A percentile compares a stretch with the other conserved stretches of the same genome.
phyloP scores from a whole-genome alignment of 2,113 vertebrate genomes.

The Pseudorectes ferrugineus region DNA sequence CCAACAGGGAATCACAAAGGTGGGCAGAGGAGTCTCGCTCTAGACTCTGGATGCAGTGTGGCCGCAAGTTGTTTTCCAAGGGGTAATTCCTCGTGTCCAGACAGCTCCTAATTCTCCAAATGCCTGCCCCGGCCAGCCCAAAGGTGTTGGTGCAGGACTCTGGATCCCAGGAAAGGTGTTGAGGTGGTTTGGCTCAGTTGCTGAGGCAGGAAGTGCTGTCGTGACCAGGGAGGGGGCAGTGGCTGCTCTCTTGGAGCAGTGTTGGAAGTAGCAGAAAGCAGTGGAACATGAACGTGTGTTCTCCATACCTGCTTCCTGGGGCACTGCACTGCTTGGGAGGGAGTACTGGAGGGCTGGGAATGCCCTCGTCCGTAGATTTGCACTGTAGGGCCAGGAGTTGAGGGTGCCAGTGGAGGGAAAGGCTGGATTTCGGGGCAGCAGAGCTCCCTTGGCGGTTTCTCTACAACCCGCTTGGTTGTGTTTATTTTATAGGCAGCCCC shows the following conservation, averaged over 20 bases:
- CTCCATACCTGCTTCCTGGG: neutral
- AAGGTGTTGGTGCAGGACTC: neutral
- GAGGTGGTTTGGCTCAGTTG: neutral
- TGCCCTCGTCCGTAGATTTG: accelerated
- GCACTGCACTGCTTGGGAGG: accelerated
- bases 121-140: neutral
- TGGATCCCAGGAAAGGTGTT: neutral
- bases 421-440: neutral
- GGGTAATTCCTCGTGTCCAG: neutral
- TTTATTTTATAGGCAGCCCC: conserved; percentile 62
- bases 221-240: neutral
- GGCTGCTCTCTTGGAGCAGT: accelerated
- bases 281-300: accelerated
- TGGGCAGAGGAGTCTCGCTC: neutral
- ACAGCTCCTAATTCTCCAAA: neutral
- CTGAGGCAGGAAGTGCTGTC: neutral
- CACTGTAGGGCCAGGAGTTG: neutral
- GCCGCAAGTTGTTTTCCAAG: neutral
- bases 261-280: neutral
- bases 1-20: neutral
- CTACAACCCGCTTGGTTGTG: neutral
- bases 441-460: neutral
- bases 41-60: neutral
- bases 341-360: accelerated
- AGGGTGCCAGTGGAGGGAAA: neutral